Base-by-base conservation (phyloP, 1,140 invertebrate genomes). In the Pemphigus obesinymphae region DNA sequence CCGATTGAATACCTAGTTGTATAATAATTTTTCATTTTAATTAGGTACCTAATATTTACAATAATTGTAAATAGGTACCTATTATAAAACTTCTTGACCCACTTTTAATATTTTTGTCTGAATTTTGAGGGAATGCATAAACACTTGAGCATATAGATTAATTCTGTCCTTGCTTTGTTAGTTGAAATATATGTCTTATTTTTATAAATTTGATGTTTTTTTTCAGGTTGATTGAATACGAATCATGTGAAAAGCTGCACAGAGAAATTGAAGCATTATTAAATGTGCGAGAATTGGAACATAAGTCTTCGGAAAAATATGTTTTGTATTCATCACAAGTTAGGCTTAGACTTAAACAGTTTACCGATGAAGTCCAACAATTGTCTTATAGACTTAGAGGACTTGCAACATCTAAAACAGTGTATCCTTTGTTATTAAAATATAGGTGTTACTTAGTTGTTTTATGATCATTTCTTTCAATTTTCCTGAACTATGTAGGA, bases 251-350 rank as follows among this genome's bases (percentile, higher is more conserved):
- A 84, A 89, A 89, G 75, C 84, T 92, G 4, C 89, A 89, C 82
- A 88, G 91, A 81, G 89, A 91, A 83, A 90, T 93, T 58, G 89
- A 91, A 86, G 89, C 90, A 83, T 88, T 91, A 83, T 82, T 93
- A 0, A 89, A 89, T 2, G 83, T 88, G 34, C 87, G 91, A 50
- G 88, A 90, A 84, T 87, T 87, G 82, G 86, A 89, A 76, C 84
- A 87, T 34, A 89, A 87, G 84, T 86, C 86, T 1, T 90, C 89
- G 8, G 87, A 89, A 82, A 86, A 88, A 43, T 91, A 90, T 85
- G 87, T 88, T 1, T 88, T 86, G 83, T 85, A 91, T 40, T 92
- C 91, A 5, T 88, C 89, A 11, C 88, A 88, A 83, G 89, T 93
- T 84, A 86, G 91, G 50, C 83, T 91, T 15, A 87, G 88, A 55